Conservation (phyloP, 2,797 vertebrate genomes). For the Ctenosaura bakeri region DNA sequence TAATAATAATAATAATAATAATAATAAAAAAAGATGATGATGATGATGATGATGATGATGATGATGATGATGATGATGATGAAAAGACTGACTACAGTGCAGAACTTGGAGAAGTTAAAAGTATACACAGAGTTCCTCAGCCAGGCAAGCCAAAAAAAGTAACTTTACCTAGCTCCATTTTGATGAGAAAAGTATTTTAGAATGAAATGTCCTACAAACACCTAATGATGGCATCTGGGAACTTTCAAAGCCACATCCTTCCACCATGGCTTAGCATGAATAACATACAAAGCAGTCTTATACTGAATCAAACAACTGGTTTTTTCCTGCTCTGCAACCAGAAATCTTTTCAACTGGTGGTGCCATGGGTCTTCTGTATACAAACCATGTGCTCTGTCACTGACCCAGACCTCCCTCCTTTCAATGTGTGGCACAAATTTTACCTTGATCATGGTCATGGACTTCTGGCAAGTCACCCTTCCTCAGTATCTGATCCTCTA, state of each 20-base stretch:
- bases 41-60: too few species aligned
- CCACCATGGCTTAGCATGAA: neutral
- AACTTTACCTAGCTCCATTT: too few species aligned
- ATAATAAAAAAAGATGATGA: too few species aligned
- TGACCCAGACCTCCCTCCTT: neutral
- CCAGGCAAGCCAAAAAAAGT: too few species aligned
- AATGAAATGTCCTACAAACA: neutral
- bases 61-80: too few species aligned
- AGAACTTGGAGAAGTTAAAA: too few species aligned
- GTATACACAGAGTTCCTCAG: too few species aligned
- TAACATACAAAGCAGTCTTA: neutral
- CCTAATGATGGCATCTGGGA: neutral
- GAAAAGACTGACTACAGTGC: too few species aligned
- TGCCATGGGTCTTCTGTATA: neutral
- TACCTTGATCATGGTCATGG: neutral
- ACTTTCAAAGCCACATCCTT: neutral
- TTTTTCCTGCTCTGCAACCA: neutral
- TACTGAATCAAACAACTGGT: neutral
- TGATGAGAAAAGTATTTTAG: neutral
- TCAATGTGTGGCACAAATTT: neutral
- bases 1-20: too few species aligned
- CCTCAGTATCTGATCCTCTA: neutral
- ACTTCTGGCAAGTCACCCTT: neutral
- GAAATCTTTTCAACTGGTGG: neutral
- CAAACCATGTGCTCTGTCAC: neutral